Evolutionary conservation across 2,888 invertebrate species (phyloP).

Genomic region (Scaptomyza caliginosa): DNA sequence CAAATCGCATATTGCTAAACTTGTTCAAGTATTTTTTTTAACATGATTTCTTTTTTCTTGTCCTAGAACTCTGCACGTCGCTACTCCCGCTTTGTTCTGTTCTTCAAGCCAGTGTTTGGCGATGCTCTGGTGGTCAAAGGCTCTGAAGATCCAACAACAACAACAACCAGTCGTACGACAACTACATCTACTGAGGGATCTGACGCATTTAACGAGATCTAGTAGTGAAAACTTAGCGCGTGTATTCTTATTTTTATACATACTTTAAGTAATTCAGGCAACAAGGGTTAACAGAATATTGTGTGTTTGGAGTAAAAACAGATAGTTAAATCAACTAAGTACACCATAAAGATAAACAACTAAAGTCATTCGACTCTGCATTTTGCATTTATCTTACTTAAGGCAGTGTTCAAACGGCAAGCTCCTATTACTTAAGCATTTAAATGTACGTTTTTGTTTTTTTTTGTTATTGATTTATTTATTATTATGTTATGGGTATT

Average conservation of each 20-base stretch:
- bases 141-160: constrained; percentile 84
- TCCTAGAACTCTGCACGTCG: constrained; percentile 91
- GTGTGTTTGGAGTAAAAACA: neutral
- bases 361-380: too few species aligned
- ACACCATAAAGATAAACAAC: neutral
- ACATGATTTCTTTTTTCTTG: constrained; percentile 73
- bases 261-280: neutral
- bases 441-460: neutral
- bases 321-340: neutral
- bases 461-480: constrained; percentile 2
- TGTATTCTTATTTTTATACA: neutral
- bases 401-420: neutral
- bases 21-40: too few species aligned
- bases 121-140: constrained; percentile 90
- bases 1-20: too few species aligned
- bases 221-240: neutral
- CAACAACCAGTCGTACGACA: constrained; percentile 67
- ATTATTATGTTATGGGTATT: constrained; percentile 2
- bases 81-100: constrained; percentile 88
- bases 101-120: constrained; percentile 90
- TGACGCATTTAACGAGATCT: constrained; percentile 55
- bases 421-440: neutral
- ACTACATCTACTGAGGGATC: constrained; percentile 43
- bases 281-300: neutral
- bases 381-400: neutral